These are phyloP conservation scores for Actinemys pallida DNA, from an alignment of 2,113 vertebrate genomes.

Conservation along the genomic window DNA sequence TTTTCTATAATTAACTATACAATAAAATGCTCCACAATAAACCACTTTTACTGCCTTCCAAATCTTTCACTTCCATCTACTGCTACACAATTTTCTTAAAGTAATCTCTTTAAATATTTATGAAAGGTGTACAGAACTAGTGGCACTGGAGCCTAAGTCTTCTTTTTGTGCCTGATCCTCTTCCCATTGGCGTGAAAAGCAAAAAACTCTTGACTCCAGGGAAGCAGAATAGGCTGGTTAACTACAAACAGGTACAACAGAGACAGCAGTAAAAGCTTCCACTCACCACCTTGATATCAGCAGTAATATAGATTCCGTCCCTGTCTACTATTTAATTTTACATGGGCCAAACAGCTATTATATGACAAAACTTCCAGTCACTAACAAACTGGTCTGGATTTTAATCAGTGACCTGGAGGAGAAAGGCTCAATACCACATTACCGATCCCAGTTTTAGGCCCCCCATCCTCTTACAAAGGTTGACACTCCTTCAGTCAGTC, in stretches of 20 bases:
- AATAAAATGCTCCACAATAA: slow-evolving; percentile 46
- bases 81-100: slow-evolving; percentile 15
- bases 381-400: not conserved
- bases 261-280: not conserved
- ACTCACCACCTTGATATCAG: not conserved
- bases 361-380: not conserved
- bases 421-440: not conserved
- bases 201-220: not conserved
- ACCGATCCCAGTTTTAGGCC: not conserved
- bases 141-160: not conserved
- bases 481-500: not conserved
- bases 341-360: not conserved
- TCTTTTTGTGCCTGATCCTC: slow-evolving; percentile 17
- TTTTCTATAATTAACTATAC: slow-evolving; percentile 49
- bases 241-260: not conserved
- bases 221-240: not conserved
- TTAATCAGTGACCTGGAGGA: not conserved
- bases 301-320: not conserved
- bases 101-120: not conserved
- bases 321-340: not conserved
- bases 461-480: not conserved
- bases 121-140: not conserved
- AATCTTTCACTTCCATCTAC: slow-evolving; percentile 37
- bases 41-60: slow-evolving; percentile 46
- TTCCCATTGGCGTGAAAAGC: slow-evolving; percentile 1